Evolutionary conservation across 2,113 vertebrate genomes (phyloP).

Genomic region (Turnix velox): DNA sequence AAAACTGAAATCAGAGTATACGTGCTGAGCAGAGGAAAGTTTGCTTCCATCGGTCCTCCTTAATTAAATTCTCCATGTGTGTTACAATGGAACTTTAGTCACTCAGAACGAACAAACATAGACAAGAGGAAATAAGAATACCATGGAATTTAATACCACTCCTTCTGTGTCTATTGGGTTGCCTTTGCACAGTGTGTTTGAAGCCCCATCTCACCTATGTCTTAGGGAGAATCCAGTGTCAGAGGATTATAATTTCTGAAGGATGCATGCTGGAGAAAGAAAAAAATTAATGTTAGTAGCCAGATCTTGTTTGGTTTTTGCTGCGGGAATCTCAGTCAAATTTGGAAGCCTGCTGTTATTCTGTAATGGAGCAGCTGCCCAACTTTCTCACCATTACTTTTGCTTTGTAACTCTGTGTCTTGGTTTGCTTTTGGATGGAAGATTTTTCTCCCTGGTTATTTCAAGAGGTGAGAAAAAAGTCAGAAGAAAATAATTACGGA

Average conservation of each 20-base stretch:
- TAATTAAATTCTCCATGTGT: background rate
- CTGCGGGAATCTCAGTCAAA: background rate
- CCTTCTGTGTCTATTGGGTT: background rate
- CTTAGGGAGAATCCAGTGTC: background rate
- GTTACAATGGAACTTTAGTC: background rate
- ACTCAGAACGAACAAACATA: background rate
- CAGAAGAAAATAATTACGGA: background rate
- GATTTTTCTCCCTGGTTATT: background rate
- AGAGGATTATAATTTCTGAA: background rate
- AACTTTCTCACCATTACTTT: accelerated
- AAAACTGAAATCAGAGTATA: background rate
- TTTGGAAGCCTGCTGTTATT: background rate
- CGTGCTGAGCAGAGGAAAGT: background rate
- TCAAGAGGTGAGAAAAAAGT: background rate
- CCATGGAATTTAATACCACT: background rate
- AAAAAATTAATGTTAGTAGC: background rate
- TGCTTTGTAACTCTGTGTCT: background rate
- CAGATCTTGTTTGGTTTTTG: background rate
- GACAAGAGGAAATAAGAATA: background rate
- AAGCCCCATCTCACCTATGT: background rate
- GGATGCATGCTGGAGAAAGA: background rate
- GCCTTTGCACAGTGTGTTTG: background rate
- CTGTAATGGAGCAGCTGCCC: background rate
- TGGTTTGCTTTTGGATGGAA: background rate
- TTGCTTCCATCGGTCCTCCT: background rate